Base-by-base conservation (phyloP, 2,888 invertebrate genomes). In the Cinara cedri region DNA sequence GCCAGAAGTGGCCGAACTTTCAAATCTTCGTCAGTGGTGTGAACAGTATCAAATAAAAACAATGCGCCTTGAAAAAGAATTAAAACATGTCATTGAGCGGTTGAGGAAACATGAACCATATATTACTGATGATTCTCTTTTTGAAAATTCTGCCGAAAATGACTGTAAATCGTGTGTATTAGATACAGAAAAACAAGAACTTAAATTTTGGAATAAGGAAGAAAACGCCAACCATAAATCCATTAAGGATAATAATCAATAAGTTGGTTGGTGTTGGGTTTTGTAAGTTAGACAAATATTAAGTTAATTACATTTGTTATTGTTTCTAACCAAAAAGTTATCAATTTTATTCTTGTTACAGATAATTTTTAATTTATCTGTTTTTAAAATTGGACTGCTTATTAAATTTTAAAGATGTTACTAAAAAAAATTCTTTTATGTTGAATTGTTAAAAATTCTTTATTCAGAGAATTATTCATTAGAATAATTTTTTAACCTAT, bases 1-100 rank as follows among this genome's bases (percentile, higher is more conserved):
- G 1, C 68, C 66, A 13, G 78, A 78, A 60, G 57, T 21, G 10
- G 1, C 60, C 49, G 78, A 78, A 60, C 60, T 78, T 60, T 21
- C 49, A 57, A 78, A 78, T 60, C 78, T 78, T 34, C 78, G 68
- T 11, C 49, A 49, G 49, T 78, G 78, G 78, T 78, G 78, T 70
- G 70, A 60, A 4, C 46, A 78, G 21, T 78, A 70, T 21, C 78
- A 70, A 70, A 42, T 26, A 21, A 78, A 16, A 78, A 60, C 34
- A 19, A 16, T 60, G 2, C 49, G 68, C 8, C 78, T 78, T 6
- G 60, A 78, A 68, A 78, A 68, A 78, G 78, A 78, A 9, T 70
- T 78, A n/a, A 34, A 78, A 21, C 46, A 78, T 60, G 78, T 78
- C 1, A 70, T 78, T 68, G 57, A 70, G 21, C 57, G 60, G 13